Evolutionary conservation across 1,140 invertebrate species (phyloP).

Genomic region (Zaprionus ornatus): DNA sequence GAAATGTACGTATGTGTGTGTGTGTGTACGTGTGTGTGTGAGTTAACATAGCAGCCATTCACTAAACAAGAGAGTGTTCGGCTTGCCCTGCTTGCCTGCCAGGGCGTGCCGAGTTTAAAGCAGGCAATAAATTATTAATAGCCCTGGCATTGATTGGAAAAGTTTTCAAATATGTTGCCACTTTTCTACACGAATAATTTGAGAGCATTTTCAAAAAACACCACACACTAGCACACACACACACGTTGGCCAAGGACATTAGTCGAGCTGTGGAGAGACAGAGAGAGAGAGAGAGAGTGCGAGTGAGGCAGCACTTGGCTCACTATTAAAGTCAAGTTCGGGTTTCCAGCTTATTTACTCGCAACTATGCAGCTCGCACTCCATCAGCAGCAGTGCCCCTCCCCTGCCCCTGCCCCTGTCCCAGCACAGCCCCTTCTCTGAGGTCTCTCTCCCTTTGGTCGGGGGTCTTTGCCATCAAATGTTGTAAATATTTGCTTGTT

Average conservation of each 20-base stretch:
- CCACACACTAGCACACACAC: constrained; percentile 29
- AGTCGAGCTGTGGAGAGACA: neutral
- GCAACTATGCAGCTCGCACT: constrained; percentile 40
- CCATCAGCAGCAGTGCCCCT: neutral
- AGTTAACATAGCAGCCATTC: constrained; percentile 15
- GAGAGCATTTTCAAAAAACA: constrained; percentile 65
- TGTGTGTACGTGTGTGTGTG: neutral
- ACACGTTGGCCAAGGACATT: constrained; percentile 13
- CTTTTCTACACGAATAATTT: constrained; percentile 83
- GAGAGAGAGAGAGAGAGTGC: neutral
- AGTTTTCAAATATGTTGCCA: constrained; percentile 82
- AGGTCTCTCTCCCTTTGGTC: neutral
- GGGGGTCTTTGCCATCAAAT: constrained; percentile 39
- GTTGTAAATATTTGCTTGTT: constrained; percentile 76
- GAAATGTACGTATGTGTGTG: neutral
- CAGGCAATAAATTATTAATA: constrained; percentile 82
- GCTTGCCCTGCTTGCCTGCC: too few species aligned
- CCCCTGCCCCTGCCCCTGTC: neutral
- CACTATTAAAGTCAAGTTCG: constrained; percentile 75
- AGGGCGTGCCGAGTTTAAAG: constrained; percentile 57
- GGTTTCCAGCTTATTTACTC: constrained; percentile 67
- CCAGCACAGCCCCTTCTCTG: neutral
- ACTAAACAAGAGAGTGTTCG: neutral
- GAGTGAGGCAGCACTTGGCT: constrained; percentile 48
- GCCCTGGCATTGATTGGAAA: constrained; percentile 80